Conservation (phyloP, 1,140 invertebrate genomes). For the Pteromalus puparum region DNA sequence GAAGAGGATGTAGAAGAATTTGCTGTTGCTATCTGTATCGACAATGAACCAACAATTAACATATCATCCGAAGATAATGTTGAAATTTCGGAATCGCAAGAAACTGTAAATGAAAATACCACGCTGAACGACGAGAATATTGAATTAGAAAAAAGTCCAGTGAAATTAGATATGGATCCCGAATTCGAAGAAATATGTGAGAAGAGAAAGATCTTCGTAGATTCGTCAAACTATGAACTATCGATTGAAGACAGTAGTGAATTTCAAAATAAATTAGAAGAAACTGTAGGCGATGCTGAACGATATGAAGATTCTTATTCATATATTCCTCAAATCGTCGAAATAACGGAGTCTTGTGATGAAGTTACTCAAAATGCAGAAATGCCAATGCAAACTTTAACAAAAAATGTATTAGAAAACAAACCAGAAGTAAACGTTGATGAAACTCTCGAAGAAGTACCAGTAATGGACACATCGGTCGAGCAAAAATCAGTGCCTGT, state of each 20-base stretch:
- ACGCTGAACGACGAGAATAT: neutral
- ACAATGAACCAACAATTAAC: neutral
- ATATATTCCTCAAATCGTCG: neutral
- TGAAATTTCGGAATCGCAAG: neutral
- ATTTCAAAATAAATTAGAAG: neutral
- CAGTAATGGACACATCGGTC: neutral
- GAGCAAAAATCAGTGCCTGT: constrained; percentile 48
- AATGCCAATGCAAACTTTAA: neutral
- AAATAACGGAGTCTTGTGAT: neutral
- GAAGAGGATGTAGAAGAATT: constrained; percentile 19
- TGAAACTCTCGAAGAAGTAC: neutral
- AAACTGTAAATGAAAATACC: neutral
- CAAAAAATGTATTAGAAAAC: neutral
- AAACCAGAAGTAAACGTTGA: constrained; percentile 6
- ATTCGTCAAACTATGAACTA: constrained; percentile 8
- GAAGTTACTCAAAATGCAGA: neutral
- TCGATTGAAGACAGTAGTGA: neutral
- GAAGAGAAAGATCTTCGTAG: neutral
- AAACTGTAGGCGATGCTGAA: neutral
- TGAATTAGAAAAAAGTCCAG: neutral
- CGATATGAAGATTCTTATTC: neutral
- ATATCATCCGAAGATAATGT: neutral
- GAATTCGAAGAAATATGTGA: neutral
- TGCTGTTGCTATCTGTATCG: no score
- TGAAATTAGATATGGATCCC: neutral